A percentile compares a stretch with the other conserved stretches of the same genome.
These are phyloP conservation scores for Drosophila leontia DNA, from an alignment of 1,140 invertebrate species.

Conservation along the genomic window DNA sequence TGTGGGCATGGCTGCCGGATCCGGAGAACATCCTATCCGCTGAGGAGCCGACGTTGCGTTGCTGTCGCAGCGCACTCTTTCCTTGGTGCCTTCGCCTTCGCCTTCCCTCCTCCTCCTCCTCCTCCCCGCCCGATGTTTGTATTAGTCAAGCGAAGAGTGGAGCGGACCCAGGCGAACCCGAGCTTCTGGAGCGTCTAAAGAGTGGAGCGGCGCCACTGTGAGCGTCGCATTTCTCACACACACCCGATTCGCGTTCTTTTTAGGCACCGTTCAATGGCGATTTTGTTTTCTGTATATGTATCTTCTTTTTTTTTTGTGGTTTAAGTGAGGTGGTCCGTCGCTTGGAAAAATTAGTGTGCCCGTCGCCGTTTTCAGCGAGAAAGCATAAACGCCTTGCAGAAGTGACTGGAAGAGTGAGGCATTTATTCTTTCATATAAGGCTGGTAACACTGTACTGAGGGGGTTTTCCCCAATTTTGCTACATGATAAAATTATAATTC, in stretches of 20 bases:
- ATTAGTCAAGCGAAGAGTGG: conserved; percentile 30
- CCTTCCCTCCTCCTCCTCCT: conserved; percentile 12
- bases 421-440: neutral
- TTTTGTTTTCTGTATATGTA: conserved; percentile 71
- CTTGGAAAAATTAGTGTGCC: conserved; percentile 15
- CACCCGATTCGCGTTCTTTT: conserved; percentile 30
- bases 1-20: conserved; percentile 40
- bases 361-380: no score
- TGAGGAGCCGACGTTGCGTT: conserved; percentile 17
- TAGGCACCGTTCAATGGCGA: conserved; percentile 25
- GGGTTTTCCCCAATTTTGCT: neutral
- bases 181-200: conserved; percentile 30
- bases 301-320: conserved; percentile 52
- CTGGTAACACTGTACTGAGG: neutral
- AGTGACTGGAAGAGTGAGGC: neutral
- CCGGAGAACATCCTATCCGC: conserved; percentile 48
- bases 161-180: conserved; percentile 32
- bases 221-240: conserved; percentile 37
- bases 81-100: conserved; percentile 23
- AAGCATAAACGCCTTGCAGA: neutral
- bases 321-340: conserved; percentile 20
- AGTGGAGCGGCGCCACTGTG: conserved; percentile 21
- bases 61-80: conserved; percentile 18
- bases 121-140: conserved; percentile 46
- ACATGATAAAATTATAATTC: no score